Percentiles rank a stretch among this genome's conserved stretches.
phyloP scores from a whole-genome alignment of 2,113 vertebrate species.

The Atherinomorus stipes region DNA sequence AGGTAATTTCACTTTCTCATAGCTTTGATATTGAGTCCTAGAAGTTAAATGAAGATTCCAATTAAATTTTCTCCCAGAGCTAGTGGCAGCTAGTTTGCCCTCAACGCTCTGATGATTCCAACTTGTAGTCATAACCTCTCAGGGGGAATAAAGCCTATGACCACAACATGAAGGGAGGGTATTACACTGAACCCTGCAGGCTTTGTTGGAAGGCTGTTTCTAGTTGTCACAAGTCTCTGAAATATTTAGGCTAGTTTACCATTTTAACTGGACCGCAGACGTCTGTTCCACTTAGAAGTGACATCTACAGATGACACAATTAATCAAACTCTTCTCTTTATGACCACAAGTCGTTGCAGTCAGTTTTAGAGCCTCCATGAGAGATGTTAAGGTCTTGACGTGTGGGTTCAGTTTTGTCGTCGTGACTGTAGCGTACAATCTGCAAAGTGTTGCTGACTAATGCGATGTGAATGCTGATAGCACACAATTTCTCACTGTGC shows the following conservation, averaged over 20 bases:
- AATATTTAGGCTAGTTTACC: background rate
- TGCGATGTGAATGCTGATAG: background rate
- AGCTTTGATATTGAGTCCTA: no score
- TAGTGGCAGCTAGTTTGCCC: no score
- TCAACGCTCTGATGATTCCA: no score
- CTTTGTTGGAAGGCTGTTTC: background rate
- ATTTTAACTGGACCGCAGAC: no score
- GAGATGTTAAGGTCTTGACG: background rate
- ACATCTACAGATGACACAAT: background rate
- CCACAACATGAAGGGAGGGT: no score
- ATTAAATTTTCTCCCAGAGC: no score
- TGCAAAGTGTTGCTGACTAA: background rate
- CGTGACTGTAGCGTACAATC: background rate
- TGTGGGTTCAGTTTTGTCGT: no score
- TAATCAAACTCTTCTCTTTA: background rate
- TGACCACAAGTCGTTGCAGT: background rate
- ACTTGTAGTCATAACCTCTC: no score
- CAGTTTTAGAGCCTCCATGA: background rate
- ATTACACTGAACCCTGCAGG: no score
- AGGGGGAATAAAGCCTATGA: no score
- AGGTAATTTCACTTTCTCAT: no score
- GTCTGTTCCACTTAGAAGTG: background rate
- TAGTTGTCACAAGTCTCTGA: background rate
- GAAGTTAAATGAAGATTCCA: no score
- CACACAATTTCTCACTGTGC: background rate